A percentile compares a stretch with the other conserved stretches of the same genome.
phyloP scores from a whole-genome alignment of 2,797 vertebrate species.

The Coluber constrictor region DNA sequence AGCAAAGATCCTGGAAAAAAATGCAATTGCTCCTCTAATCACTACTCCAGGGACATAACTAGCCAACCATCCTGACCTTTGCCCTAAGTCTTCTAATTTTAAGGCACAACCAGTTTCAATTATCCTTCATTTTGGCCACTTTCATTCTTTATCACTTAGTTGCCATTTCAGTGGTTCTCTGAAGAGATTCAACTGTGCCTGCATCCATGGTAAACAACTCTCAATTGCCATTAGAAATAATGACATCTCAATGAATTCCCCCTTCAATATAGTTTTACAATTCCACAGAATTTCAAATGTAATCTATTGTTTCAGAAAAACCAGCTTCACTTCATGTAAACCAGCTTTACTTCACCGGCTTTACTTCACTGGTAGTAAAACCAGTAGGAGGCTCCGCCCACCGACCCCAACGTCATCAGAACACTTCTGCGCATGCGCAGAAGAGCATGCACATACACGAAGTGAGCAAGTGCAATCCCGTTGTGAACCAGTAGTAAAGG shows the following conservation, averaged over 20 bases:
- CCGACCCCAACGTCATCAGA: no score
- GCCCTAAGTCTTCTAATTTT: not conserved
- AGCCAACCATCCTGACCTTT: not conserved
- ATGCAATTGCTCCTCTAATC: not conserved
- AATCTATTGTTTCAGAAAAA: slow-evolving; percentile 39
- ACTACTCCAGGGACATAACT: not conserved
- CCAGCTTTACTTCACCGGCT: no score
- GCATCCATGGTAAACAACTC: slow-evolving; percentile 6
- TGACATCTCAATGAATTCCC: not conserved
- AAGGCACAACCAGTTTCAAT: not conserved
- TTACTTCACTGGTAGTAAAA: no score
- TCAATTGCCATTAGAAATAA: rapidly evolving
- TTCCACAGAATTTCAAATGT: slow-evolving; percentile 34
- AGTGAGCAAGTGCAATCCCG: no score
- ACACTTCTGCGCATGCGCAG: no score
- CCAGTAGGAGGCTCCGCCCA: no score
- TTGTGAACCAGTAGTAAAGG: no score
- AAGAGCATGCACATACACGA: no score
- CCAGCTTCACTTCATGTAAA: slow-evolving; percentile 31
- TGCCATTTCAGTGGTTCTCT: slow-evolving; percentile 1
- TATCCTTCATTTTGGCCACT: not conserved
- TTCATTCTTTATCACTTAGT: not conserved
- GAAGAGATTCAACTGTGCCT: not conserved
- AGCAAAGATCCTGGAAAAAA: not conserved
- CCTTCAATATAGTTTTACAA: not conserved